Percentiles rank a stretch among this genome's conserved stretches.
These are phyloP conservation scores for Adelges cooleyi DNA, from an alignment of 1,140 invertebrate species.

Conservation along the genomic window DNA sequence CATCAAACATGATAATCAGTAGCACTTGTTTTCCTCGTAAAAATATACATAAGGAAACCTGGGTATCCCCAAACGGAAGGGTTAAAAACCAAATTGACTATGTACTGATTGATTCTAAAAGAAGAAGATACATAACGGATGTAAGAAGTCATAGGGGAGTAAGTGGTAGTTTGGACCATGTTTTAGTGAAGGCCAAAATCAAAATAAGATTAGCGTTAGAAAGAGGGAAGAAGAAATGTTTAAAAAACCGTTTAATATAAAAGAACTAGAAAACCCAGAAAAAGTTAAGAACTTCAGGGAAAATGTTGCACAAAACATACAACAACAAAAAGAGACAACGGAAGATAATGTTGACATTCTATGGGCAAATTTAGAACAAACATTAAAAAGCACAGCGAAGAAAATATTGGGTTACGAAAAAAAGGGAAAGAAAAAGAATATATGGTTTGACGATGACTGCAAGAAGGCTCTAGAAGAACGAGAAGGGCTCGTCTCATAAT, in stretches of 20 bases:
- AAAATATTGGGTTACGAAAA: not conserved
- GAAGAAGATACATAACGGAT: constrained; percentile 9
- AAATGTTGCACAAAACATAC: constrained; percentile 4
- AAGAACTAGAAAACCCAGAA: not conserved
- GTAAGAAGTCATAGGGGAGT: constrained; percentile 28
- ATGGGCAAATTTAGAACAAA: not conserved
- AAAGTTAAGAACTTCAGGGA: not conserved
- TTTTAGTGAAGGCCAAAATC: constrained; percentile 28
- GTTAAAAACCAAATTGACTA: constrained; percentile 31
- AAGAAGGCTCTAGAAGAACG: constrained; percentile 1
- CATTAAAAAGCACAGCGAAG: not conserved
- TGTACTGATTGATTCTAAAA: constrained; percentile 29
- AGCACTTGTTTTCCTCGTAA: constrained; percentile 30
- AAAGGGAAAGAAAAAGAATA: not conserved
- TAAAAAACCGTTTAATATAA: not conserved
- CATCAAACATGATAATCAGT: not conserved
- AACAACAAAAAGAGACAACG: not conserved
- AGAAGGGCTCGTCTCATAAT: not conserved
- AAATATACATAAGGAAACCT: constrained; percentile 33
- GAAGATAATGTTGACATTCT: not conserved
- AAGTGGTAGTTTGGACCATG: constrained; percentile 28
- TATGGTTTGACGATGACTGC: not conserved
- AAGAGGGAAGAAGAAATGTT: not conserved
- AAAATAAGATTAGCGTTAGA: constrained; percentile 3
- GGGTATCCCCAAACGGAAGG: constrained; percentile 27